These are phyloP conservation scores for Sebastes goodei DNA, from an alignment of 2,797 vertebrate genomes.

Conservation along the genomic window DNA sequence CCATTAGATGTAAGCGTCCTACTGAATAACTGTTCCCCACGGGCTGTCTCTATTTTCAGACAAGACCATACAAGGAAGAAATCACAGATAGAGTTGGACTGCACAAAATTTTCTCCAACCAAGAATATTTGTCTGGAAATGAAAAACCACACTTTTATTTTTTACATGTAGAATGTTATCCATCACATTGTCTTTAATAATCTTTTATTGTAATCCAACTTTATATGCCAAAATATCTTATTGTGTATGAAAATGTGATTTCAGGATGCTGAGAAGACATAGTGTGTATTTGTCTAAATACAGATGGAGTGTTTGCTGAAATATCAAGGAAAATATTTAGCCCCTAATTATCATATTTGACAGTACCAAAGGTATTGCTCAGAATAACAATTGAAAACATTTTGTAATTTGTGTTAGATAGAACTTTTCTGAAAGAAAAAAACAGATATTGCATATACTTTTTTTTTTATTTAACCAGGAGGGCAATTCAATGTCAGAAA, in stretches of 20 bases:
- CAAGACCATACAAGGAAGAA: not conserved
- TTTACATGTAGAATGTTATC: not conserved
- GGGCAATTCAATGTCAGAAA: not conserved
- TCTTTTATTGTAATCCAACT: too few species aligned
- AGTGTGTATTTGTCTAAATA: not conserved
- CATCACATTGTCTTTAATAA: not conserved
- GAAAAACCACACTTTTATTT: not conserved
- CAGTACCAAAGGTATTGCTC: not conserved
- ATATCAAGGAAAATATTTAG: not conserved
- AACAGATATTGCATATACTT: not conserved
- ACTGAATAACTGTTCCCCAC: conserved; percentile 50
- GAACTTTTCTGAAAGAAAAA: not conserved
- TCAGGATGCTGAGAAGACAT: not conserved
- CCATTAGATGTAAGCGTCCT: conserved; percentile 48
- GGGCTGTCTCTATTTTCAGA: conserved; percentile 26
- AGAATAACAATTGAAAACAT: not conserved
- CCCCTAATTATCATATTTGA: not conserved
- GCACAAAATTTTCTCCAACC: not conserved
- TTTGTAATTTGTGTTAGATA: not conserved
- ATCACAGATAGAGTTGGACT: conserved; percentile 10
- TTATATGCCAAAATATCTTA: too few species aligned
- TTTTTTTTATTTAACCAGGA: not conserved
- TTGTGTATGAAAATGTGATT: not conserved
- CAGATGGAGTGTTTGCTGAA: not conserved
- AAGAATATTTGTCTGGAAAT: not conserved